These are phyloP conservation scores for Volucella zonaria DNA, from an alignment of 2,888 invertebrate genomes.

Conservation along the genomic window DNA sequence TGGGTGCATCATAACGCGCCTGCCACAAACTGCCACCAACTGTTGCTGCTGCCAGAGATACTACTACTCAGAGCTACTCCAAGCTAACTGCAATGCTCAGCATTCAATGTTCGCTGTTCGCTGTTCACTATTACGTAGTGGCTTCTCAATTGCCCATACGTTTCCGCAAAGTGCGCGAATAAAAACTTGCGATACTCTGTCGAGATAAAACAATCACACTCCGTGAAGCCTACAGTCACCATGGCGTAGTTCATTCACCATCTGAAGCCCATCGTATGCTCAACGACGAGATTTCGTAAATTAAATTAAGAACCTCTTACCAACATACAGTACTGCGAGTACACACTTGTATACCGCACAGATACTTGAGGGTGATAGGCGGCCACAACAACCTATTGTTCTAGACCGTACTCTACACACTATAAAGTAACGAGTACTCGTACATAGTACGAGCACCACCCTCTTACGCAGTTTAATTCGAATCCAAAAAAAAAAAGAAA, in stretches of 20 bases:
- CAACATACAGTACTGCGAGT: constrained; percentile 20
- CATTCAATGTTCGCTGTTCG: too few species aligned
- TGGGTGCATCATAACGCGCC: constrained; percentile 73
- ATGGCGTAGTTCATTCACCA: constrained; percentile 70
- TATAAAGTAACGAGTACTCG: constrained; percentile 1
- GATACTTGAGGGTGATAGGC: constrained; percentile 52
- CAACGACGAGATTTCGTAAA: constrained; percentile 60
- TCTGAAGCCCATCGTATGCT: constrained; percentile 42
- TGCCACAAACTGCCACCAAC: constrained; percentile 44
- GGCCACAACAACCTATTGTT: constrained; percentile 61
- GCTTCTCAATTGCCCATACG: constrained; percentile 70
- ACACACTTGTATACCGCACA: neutral
- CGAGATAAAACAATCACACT: constrained; percentile 70
- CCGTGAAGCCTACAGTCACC: constrained; percentile 55
- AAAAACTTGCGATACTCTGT: constrained; percentile 46
- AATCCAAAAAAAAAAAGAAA: neutral
- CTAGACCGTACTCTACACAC: constrained; percentile 63
- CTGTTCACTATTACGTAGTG: constrained; percentile 11
- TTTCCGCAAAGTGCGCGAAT: constrained; percentile 72
- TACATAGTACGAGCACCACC: constrained; percentile 33
- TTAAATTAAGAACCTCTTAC: constrained; percentile 71
- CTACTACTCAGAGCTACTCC: too few species aligned
- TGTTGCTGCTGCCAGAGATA: too few species aligned
- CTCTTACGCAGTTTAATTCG: neutral
- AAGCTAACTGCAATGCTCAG: too few species aligned